Conservation (phyloP, 2,888 invertebrate species). For the Piscicola geometra region DNA sequence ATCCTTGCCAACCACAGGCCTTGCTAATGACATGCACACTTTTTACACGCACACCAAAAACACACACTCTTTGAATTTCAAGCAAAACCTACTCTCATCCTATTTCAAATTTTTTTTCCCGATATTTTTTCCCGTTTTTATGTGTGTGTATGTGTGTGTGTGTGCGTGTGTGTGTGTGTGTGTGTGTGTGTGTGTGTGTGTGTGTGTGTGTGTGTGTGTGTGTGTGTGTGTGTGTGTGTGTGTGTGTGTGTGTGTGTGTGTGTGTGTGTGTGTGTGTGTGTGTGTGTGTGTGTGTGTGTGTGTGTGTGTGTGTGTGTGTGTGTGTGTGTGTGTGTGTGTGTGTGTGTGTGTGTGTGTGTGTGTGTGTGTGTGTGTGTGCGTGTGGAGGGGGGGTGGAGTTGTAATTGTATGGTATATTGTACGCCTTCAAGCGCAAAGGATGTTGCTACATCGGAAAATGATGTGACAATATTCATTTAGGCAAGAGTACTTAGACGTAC, state of each 20-base stretch:
- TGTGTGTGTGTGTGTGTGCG: conserved; percentile 21
- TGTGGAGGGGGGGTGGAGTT: conserved; percentile 22
- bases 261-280: conserved; percentile 32
- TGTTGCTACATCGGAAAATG: too few relatives aligned
- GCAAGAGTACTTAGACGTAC: too few relatives aligned
- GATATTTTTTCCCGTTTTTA: conserved; percentile 22
- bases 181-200: conserved; percentile 31
- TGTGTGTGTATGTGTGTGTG: conserved; percentile 33
- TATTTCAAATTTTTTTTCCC: too few relatives aligned
- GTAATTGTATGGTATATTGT: conserved; percentile 29
- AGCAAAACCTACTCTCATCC: too few relatives aligned
- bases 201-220: conserved; percentile 34
- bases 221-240: conserved; percentile 31
- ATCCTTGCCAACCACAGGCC: too few relatives aligned
- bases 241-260: conserved; percentile 33
- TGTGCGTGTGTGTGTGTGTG: conserved; percentile 34
- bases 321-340: conserved; percentile 23
- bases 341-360: conserved; percentile 25
- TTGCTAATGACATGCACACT: too few relatives aligned
- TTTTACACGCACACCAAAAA: too few relatives aligned
- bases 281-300: conserved; percentile 33
- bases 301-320: conserved; percentile 20
- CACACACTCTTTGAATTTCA: too few relatives aligned
- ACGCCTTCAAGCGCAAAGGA: too few relatives aligned
- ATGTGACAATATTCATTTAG: too few relatives aligned